Evolutionary conservation across 2,797 vertebrate genomes (phyloP), one percentile per base, ranked within the genome.

Genomic region (Chloroceryle amazona): DNA sequence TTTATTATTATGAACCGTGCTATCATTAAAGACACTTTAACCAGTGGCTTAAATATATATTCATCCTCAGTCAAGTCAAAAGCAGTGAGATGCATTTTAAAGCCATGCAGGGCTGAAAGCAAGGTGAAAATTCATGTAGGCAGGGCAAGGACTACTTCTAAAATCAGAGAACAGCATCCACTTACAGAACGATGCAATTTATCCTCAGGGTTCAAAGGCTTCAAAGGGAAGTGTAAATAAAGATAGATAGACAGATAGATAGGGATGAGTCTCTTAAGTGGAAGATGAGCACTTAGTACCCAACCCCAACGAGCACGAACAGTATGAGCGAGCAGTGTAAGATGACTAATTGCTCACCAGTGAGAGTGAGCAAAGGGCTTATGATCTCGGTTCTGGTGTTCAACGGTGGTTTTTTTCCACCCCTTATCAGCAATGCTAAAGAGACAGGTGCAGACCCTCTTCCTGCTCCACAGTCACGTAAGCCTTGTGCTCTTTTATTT

Each of bases 231-330:
- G 31, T 6, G 54, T 63, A 49, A 86, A 81, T 39, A 74, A 22
- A 70, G 33, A 21, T 1, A 14, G 33, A 4, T 11, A 70, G 33
- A 21, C 1, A 14, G 33, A 4, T 11, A 29, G 60, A 4, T 14
- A 13, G 51, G 15, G 49, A 16, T 35, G 33, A 33, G n/a, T 5
- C 41, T 55, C 28, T 21, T 4, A n/a, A 47, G 35, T 13, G 46
- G 41, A 22, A 46, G 49, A 54, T 2, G n/a, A 73, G 5, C 46
- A 1, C 23, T n/a, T 19, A 29, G 21, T 29, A 22, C 13, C 35
- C 63, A 0, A 8, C 8, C 5, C 21, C 46, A 11, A 0, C 3
- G 60, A 57, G 11, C 9, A 15, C 1, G 21, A 57, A 2, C 16
- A 8, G 28, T 2, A 9, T 5, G 55, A 17, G 51, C 9, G 41